Evolutionary conservation across 1,140 invertebrate genomes (phyloP), one percentile per base, ranked within the genome.

Genomic region (Mercenaria mercenaria): DNA sequence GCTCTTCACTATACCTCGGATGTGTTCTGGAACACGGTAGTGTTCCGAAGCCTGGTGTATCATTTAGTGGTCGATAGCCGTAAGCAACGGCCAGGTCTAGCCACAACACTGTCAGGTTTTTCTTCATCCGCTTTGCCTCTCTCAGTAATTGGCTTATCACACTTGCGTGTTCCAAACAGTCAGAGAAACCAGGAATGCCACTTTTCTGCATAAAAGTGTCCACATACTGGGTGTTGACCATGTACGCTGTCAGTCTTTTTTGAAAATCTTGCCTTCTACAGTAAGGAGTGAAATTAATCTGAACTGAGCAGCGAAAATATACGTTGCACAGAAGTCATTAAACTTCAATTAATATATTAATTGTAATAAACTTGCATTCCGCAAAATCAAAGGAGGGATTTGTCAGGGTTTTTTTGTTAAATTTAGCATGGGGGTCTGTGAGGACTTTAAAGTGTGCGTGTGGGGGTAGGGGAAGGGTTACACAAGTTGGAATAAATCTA

Each of bases 21-120:
- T 79, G 15, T 88, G 47, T 10, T 52, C 26, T 13, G 84, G 69
- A 26, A 79, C 47, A 69, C 52, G 72, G 72, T 77, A 50, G 15
- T 47, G 26, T 1, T 69, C 20, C 1, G 77, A n/a, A 0, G 84
- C 23, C 32, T 69, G n/a, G 10, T 85, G 34, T 34, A 88, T 88
- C 23, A 88, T 29, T 34, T 37, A 37, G 32, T 76, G 88, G 8
- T 26, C 39, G 4, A 90, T 47, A 74, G 0, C 50, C 61, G 64
- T 74, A 90, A 0, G 67, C 80, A 41, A 85, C 85, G 52, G 69
- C 88, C 29, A 85, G 39, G 37, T 84, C 81, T 23, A 85, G 72
- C 80, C 88, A 90, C 39, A 90, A 23, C 50, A 90, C 67, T 43
- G 86, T 88, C 37, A 74, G 69, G 37, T 74, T 32, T 11, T 37